Base-by-base conservation (phyloP, 2,888 invertebrate genomes). In the Pegoplata infirma region DNA sequence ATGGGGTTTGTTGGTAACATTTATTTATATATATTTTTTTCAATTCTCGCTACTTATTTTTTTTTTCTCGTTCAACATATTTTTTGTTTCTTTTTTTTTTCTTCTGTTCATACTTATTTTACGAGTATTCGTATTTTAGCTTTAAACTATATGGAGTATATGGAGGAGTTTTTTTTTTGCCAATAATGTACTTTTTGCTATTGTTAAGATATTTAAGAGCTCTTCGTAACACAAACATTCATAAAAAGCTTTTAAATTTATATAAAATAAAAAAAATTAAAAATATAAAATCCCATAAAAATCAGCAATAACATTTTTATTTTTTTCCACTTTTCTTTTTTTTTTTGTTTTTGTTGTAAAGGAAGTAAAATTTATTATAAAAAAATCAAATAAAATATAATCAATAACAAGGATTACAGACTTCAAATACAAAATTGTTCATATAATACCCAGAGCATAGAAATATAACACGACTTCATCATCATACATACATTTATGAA, bases 131-230 rank as follows among this genome's bases (percentile, higher is more conserved):
- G 36, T 40, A 40, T 40, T 40, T 40, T 40, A 7, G 14, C 36
- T 40, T n/a, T 40, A 40, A 40, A 40, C 36, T 40, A 40, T 5
- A 25, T 25, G n/a, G n/a, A n/a, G n/a, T 12, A 40, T 40, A 5
- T 40, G n/a, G 36, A n/a, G 36, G 36, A n/a, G 2, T 36, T 64
- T 47, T 32, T 49, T 17, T 17, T n/a, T 0, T 10, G n/a, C 36
- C 21, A 10, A 58, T 36, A 8, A 36, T 61, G 28, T 49, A 58
- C 21, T 23, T 44, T 19, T 14, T n/a, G n/a, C n/a, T 53, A 19
- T 53, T 49, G 12, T n/a, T 19, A 49, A 58, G 55, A n/a, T 36
- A 36, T 47, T 72, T 55, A 63, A 40, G 17, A 55, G 25, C 55
- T 46, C 4, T 4, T 51, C 44, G 10, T 61, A 28, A 44, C 7